Evolutionary conservation across 2,113 vertebrate genomes (phyloP).

Genomic region (Cebus imitator): DNA sequence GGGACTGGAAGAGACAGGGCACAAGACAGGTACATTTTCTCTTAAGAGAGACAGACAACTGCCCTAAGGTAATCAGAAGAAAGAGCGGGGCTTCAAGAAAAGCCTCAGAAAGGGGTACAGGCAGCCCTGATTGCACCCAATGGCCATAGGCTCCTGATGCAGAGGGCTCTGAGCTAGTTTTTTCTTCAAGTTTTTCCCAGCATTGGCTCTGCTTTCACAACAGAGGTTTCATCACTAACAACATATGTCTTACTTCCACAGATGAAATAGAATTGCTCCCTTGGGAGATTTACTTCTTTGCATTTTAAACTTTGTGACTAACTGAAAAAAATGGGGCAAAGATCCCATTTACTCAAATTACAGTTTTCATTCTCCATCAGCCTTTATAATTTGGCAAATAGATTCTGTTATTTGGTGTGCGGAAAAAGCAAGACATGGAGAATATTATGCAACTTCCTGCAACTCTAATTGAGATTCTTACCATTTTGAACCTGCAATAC

Average conservation of each 20-base stretch:
- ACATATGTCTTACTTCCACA: background rate
- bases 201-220: background rate
- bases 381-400: background rate
- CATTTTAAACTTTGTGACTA: slow-evolving; percentile 39
- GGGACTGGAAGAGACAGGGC: background rate
- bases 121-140: fast-evolving
- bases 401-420: background rate
- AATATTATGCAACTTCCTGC: slow-evolving; percentile 19
- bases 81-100: background rate
- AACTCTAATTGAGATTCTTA: slow-evolving; percentile 57
- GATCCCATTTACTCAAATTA: slow-evolving; percentile 41
- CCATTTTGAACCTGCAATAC: slow-evolving; percentile 56
- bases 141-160: fast-evolving
- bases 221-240: slow-evolving; percentile 40
- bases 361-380: background rate
- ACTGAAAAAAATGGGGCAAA: background rate
- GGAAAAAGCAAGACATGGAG: background rate
- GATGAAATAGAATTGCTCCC: background rate
- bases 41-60: background rate
- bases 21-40: background rate
- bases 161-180: fast-evolving
- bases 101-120: fast-evolving
- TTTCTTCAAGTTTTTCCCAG: background rate
- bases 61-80: background rate
- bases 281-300: slow-evolving; percentile 41